Evolutionary conservation across 2,113 vertebrate species (phyloP).

Genomic region (Psilopogon haemacephalus): DNA sequence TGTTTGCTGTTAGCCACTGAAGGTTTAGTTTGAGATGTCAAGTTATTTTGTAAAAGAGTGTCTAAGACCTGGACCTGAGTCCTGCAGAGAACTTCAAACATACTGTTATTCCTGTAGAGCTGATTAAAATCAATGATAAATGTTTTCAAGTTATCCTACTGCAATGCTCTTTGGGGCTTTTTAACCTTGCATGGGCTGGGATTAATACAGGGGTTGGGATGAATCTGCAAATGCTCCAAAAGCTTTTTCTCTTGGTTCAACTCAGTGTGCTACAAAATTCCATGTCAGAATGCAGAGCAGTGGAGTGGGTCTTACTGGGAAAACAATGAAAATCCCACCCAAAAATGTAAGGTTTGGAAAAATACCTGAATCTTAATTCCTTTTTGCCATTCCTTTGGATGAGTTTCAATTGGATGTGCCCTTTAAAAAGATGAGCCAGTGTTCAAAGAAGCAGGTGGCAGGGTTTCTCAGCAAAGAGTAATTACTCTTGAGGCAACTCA

Average conservation of each 20-base stretch:
- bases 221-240: background rate
- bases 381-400: background rate
- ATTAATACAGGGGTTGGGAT: background rate
- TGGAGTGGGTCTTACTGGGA: background rate
- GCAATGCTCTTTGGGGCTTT: background rate
- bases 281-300: background rate
- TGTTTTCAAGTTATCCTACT: background rate
- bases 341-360: background rate
- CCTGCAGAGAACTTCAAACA: background rate
- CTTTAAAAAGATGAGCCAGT: background rate
- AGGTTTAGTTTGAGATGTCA: background rate
- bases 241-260: background rate
- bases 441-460: background rate
- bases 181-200: background rate
- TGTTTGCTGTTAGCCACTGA: background rate
- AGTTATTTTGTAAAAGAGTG: background rate
- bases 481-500: background rate
- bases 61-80: background rate
- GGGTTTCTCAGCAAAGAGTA: background rate
- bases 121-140: background rate
- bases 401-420: background rate
- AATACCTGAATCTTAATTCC: background rate
- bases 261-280: background rate
- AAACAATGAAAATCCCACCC: background rate
- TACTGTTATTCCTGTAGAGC: background rate